A percentile compares a stretch with the other conserved stretches of the same genome.
These are phyloP conservation scores for Parnassius glacialis DNA, from an alignment of 2,888 invertebrate genomes.

Conservation along the genomic window DNA sequence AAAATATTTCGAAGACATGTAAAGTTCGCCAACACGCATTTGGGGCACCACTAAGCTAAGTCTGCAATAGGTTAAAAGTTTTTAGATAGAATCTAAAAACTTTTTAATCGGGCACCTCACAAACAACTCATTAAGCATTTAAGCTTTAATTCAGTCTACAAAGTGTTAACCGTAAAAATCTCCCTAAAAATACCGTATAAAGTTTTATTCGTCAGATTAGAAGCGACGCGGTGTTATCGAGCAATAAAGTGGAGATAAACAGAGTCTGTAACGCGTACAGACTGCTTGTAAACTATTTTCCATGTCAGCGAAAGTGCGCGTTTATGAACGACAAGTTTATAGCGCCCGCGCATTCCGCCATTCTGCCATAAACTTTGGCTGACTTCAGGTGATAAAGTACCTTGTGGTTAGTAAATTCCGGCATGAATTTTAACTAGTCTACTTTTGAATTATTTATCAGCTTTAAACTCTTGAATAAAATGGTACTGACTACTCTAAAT, in stretches of 20 bases:
- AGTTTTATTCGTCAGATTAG: slow-evolving; percentile 76
- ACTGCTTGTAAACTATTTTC: slow-evolving; percentile 75
- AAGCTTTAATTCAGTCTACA: slow-evolving; percentile 69
- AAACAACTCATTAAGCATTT: slow-evolving; percentile 63
- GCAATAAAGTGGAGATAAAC: slow-evolving; percentile 69
- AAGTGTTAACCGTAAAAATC: slow-evolving; percentile 67
- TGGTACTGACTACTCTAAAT: not conserved
- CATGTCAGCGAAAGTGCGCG: slow-evolving; percentile 74
- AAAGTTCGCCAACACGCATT: too few relatives aligned
- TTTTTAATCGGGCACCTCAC: slow-evolving; percentile 58
- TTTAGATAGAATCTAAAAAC: slow-evolving; percentile 52
- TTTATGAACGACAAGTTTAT: slow-evolving; percentile 63
- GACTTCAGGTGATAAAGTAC: slow-evolving; percentile 67
- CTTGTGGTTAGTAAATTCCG: slow-evolving; percentile 62
- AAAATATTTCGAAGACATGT: too few relatives aligned
- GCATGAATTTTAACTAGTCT: slow-evolving; percentile 67
- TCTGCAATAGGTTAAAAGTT: not conserved
- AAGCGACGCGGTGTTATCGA: slow-evolving; percentile 54
- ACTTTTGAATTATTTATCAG: not conserved
- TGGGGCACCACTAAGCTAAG: not conserved
- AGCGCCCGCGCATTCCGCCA: slow-evolving; percentile 40
- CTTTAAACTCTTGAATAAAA: not conserved
- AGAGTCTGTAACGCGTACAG: slow-evolving; percentile 57
- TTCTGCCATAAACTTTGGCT: slow-evolving; percentile 49
- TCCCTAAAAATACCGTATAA: slow-evolving; percentile 71